Evolutionary conservation across 2,888 invertebrate genomes (phyloP).

Genomic region (Ganaspis brasiliensis): DNA sequence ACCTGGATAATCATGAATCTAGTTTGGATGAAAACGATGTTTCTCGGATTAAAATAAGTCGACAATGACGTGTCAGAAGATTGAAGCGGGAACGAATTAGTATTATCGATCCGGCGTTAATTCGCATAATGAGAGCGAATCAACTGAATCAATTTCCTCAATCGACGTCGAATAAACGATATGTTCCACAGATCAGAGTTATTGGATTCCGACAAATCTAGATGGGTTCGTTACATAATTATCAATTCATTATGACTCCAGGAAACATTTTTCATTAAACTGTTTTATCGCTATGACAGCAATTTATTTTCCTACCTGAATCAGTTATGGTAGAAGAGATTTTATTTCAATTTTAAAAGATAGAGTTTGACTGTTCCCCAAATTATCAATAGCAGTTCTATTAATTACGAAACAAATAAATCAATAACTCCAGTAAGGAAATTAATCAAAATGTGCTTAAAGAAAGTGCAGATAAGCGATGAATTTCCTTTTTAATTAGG

Average conservation of each 20-base stretch:
- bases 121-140: constrained; percentile 63
- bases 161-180: constrained; percentile 55
- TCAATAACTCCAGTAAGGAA: no score
- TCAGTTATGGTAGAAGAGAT: no score
- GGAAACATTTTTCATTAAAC: constrained; percentile 58
- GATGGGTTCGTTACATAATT: constrained; percentile 55
- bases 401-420: no score
- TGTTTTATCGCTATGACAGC: no score
- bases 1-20: not conserved
- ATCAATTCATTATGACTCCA: constrained; percentile 58
- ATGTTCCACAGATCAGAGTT: constrained; percentile 56
- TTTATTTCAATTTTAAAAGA: no score
- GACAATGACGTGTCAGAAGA: constrained; percentile 50
- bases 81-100: constrained; percentile 54
- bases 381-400: no score
- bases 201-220: constrained; percentile 56
- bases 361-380: no score
- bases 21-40: constrained; percentile 45
- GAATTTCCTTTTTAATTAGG: constrained; percentile 69
- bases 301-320: no score
- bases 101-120: constrained; percentile 57
- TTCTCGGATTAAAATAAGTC: constrained; percentile 52
- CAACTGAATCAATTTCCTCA: constrained; percentile 54
- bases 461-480: not conserved
- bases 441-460: not conserved